Conservation (phyloP, 1,140 invertebrate species). For the Colletes gigas region DNA sequence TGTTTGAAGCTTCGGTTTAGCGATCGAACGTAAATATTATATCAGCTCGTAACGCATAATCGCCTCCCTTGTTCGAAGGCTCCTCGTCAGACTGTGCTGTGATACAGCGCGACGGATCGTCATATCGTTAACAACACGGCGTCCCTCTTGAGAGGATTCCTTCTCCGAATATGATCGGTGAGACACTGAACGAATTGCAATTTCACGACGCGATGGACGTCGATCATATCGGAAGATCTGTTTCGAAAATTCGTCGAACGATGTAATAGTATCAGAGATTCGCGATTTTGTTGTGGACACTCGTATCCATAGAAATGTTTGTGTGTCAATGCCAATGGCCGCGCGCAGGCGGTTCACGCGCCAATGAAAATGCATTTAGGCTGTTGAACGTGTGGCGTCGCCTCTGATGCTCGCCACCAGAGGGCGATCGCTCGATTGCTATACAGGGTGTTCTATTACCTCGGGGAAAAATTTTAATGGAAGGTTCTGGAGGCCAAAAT, state of each 20-base stretch:
- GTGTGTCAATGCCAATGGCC: constrained; percentile 26
- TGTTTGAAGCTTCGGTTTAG: not conserved
- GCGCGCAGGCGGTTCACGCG: not conserved
- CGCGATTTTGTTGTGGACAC: constrained; percentile 48
- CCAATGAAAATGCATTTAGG: too few species aligned
- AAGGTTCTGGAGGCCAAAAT: too few species aligned
- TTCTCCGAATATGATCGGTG: not conserved
- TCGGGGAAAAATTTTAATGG: too few species aligned
- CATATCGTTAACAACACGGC: constrained; percentile 1
- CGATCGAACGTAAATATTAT: not conserved
- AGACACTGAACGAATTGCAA: not conserved
- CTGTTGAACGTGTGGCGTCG: too few species aligned
- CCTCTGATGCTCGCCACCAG: too few species aligned
- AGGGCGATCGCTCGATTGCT: too few species aligned
- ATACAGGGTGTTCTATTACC: too few species aligned
- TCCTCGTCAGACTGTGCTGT: not conserved
- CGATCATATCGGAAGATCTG: constrained; percentile 27
- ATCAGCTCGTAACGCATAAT: not conserved
- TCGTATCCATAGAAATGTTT: constrained; percentile 58
- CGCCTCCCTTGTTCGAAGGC: not conserved
- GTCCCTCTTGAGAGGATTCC: not conserved
- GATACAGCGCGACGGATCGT: not conserved
- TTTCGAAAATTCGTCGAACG: constrained; percentile 5
- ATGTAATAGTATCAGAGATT: not conserved
- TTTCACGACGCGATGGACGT: not conserved